phyloP scores from a whole-genome alignment of 2,888 invertebrate species.

The Coecobrya sp. region DNA sequence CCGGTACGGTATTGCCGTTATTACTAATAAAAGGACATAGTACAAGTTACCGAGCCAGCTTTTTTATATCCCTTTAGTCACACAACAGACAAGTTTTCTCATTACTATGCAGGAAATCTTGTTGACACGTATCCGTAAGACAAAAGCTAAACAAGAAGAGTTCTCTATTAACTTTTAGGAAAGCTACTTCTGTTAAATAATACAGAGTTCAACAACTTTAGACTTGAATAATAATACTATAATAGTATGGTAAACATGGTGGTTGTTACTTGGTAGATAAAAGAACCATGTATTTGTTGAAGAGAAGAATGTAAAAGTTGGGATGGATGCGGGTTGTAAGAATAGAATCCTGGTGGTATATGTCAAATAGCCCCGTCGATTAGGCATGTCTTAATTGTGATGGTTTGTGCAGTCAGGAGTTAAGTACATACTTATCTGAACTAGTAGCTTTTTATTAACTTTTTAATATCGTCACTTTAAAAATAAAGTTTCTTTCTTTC shows the following conservation, averaged over 20 bases:
- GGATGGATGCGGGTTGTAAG: not conserved
- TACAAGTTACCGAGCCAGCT: slow-evolving; percentile 12
- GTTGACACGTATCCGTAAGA: slow-evolving; percentile 75
- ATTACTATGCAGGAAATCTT: slow-evolving; percentile 76
- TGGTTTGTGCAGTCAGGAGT: not conserved
- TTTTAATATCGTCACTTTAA: not conserved
- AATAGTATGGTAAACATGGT: too few species aligned
- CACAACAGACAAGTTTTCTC: slow-evolving; percentile 66
- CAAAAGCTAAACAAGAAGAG: slow-evolving; percentile 62
- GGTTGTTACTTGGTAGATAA: too few species aligned
- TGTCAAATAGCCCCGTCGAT: not conserved
- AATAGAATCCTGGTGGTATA: not conserved
- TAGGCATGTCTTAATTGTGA: slow-evolving; percentile 48
- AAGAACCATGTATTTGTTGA: too few species aligned
- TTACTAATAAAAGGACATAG: not conserved
- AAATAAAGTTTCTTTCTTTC: slow-evolving; percentile 2
- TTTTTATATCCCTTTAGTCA: slow-evolving; percentile 62
- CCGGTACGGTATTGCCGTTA: not conserved
- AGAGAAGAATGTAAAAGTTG: not conserved
- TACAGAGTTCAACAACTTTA: not conserved
- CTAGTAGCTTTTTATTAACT: not conserved
- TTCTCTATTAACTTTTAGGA: not conserved
- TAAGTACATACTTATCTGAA: not conserved
- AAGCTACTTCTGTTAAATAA: not conserved
- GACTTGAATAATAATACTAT: too few species aligned